Evolutionary conservation across 1,140 invertebrate genomes (phyloP).

Genomic region (Lethrus apterus): DNA sequence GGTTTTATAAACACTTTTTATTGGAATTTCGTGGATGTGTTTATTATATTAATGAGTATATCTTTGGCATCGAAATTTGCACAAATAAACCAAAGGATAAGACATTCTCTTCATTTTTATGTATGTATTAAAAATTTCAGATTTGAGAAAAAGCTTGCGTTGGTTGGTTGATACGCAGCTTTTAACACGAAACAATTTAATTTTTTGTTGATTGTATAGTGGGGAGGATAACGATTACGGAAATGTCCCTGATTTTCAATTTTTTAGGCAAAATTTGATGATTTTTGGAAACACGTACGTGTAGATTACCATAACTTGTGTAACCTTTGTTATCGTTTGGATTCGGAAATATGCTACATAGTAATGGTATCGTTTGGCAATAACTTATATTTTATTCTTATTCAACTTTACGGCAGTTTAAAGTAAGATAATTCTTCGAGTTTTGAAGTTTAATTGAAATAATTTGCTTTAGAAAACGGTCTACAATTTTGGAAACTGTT

Average conservation of each 20-base stretch:
- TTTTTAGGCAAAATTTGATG: too few relatives aligned
- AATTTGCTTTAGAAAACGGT: conserved; percentile 14
- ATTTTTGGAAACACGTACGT: too few relatives aligned
- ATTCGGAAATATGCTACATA: conserved; percentile 20
- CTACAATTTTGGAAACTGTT: conserved; percentile 16
- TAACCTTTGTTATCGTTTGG: too few relatives aligned
- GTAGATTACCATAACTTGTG: too few relatives aligned
- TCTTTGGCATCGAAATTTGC: not conserved
- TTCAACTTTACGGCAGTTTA: conserved; percentile 21
- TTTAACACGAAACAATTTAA: not conserved
- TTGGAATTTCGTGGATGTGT: conserved; percentile 10
- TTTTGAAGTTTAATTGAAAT: not conserved
- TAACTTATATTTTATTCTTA: conserved; percentile 21
- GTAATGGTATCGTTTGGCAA: conserved; percentile 18
- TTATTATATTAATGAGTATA: conserved; percentile 7
- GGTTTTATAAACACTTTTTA: conserved; percentile 3
- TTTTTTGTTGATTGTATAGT: not conserved
- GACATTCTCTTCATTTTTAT: not conserved
- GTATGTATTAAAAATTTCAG: not conserved
- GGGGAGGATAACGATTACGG: too few relatives aligned
- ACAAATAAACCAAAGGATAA: not conserved
- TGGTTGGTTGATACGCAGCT: too few relatives aligned
- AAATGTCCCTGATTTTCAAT: too few relatives aligned
- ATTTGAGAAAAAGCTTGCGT: too few relatives aligned
- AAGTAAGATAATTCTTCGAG: not conserved